phyloP scores from a whole-genome alignment of 2,797 vertebrate species.

The Mormyrops attenuatus region DNA sequence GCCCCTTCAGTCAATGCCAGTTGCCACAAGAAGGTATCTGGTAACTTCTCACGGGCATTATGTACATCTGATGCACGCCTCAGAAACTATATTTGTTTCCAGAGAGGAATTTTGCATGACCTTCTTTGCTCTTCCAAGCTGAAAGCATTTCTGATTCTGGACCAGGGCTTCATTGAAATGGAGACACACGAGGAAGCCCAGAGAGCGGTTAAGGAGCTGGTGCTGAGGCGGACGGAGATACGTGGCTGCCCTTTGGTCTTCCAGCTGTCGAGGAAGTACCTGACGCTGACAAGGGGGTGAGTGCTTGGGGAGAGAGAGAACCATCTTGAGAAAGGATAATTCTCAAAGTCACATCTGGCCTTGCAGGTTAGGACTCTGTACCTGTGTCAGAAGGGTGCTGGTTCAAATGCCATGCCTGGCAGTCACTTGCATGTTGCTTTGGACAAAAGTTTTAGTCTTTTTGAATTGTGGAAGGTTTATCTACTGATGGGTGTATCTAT shows the following conservation, averaged over 20 bases:
- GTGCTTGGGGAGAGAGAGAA: not conserved
- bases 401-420: not conserved
- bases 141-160: slow-evolving; percentile 7
- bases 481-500: not conserved
- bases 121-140: not conserved
- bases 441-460: not conserved
- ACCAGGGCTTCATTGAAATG: slow-evolving; percentile 59
- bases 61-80: not conserved
- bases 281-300: slow-evolving; percentile 39
- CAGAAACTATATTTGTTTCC: not conserved
- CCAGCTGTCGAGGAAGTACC: slow-evolving; percentile 41
- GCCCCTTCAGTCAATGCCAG: not conserved
- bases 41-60: not conserved
- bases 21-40: not conserved
- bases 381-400: not conserved
- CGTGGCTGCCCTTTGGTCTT: slow-evolving; percentile 22
- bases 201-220: slow-evolving; percentile 33
- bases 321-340: not conserved
- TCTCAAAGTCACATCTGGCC: not conserved
- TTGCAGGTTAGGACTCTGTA: not conserved
- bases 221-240: slow-evolving; percentile 16
- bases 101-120: not conserved
- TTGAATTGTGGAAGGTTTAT: not conserved
- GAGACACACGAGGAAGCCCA: slow-evolving; percentile 39
- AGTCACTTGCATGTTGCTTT: not conserved